Evolutionary conservation across 2,113 vertebrate species (phyloP).

Genomic region (Perognathus longimembris): DNA sequence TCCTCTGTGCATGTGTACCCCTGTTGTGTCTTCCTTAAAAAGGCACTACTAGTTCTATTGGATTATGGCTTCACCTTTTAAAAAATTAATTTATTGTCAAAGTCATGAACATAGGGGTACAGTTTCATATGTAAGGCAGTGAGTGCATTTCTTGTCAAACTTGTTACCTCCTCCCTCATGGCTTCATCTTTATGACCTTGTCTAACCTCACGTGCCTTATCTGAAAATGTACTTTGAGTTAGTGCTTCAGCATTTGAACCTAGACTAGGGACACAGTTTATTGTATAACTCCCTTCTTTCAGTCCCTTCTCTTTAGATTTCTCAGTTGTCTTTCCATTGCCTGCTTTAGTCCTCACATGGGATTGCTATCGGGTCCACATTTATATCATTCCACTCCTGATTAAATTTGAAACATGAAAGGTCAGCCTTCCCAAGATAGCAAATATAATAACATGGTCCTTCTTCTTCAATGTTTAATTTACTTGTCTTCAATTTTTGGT

Average conservation of each 20-base stretch:
- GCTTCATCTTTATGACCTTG: background rate
- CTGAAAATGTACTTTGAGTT: background rate
- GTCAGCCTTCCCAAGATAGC: background rate
- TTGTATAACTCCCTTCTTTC: background rate
- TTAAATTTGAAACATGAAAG: constrained; percentile 25
- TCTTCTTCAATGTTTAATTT: constrained; percentile 19
- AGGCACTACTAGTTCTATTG: background rate
- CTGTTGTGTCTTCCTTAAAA: background rate
- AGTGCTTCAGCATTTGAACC: background rate
- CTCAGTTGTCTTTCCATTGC: background rate
- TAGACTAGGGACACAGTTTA: background rate
- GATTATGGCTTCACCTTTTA: background rate
- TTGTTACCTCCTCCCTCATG: too few species aligned
- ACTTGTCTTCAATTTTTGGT: constrained; percentile 10
- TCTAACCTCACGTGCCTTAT: background rate
- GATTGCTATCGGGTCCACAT: background rate
- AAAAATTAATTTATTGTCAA: too few species aligned
- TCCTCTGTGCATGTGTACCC: background rate
- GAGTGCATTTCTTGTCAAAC: too few species aligned
- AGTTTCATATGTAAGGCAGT: too few species aligned
- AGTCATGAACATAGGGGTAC: too few species aligned
- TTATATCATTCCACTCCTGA: constrained; percentile 6
- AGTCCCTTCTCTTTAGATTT: background rate
- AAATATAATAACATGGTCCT: background rate
- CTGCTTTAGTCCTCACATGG: background rate